Base-by-base conservation (phyloP, 1,140 invertebrate species). In the Epicauta chinensis region DNA sequence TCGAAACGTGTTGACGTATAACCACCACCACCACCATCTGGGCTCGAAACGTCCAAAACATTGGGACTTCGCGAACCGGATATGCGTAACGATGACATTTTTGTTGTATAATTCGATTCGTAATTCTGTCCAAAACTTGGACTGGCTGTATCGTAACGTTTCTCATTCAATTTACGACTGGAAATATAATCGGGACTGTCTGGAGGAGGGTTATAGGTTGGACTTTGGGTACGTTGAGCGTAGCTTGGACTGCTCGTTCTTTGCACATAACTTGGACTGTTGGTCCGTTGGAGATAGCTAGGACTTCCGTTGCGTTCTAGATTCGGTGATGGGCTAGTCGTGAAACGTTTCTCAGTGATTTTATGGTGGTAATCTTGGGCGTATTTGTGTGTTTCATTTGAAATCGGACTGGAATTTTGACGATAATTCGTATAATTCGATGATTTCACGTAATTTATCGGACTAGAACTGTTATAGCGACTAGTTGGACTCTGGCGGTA, bases 401-500 rank as follows among this genome's bases (percentile, higher is more conserved):
- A 30, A 30, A 64, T 47, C 13, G 64, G 64, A 61, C 62, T 66
- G 23, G 64, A 53, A 53, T 53, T 62, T 54, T 64, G 60, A 30
- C 61, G 56, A 35, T 66, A 64, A 44, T 53, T 62, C 30, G 55
- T 60, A 23, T 60, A 61, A 39, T 47, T 42, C 3, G 61, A 60
- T 42, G 56, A 62, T 52, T 60, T 64, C 38, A 51, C 16, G 56
- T 60, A 43, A 11, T 45, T 53, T 11, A 50, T 51, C 7, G 59
- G 56, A 58, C 56, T 58, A 45, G 59, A 50, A 47, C 36, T 63
- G 29, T 56, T 55, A 37, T 59, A 60, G 11, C 63, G 54, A 53
- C 53, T 60, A 10, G 71, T 72, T 0, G 75, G 75, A 50, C 73
- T 75, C 16, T 67, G 63, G 13, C 68, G 56, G 36, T 64, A 67